A percentile compares a stretch with the other conserved stretches of the same genome.
phyloP scores from a whole-genome alignment of 2,113 vertebrate species.

The Sakesphorus luctuosus region DNA sequence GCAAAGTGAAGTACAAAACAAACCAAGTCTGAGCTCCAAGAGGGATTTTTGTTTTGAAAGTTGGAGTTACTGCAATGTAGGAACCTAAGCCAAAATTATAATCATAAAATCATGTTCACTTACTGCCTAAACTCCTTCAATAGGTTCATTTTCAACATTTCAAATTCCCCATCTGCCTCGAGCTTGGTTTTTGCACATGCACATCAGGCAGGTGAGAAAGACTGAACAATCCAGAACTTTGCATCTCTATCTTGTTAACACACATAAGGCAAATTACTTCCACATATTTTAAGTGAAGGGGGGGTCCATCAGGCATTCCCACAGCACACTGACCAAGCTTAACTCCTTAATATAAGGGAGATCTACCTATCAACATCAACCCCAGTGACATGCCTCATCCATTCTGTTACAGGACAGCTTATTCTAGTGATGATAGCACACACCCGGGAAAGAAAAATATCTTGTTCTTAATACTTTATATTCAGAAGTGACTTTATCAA shows the following conservation, averaged over 20 bases:
- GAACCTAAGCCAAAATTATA: not conserved
- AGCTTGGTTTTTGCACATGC: not conserved
- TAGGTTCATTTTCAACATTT: not conserved
- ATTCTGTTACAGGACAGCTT: not conserved
- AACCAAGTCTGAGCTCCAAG: not conserved
- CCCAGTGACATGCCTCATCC: not conserved
- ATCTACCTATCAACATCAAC: not conserved
- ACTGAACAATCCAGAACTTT: not conserved
- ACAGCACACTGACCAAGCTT: not conserved
- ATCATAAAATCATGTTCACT: not conserved
- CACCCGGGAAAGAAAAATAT: not conserved
- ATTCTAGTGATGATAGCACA: not conserved
- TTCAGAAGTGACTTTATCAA: not conserved
- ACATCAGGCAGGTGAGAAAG: not conserved
- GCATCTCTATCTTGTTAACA: not conserved
- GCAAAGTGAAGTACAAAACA: not conserved
- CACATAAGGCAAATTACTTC: not conserved
- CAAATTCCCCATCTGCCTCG: not conserved
- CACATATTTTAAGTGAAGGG: not conserved
- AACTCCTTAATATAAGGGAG: not conserved
- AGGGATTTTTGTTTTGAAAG: not conserved
- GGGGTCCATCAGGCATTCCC: not conserved
- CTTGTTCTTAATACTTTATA: not conserved
- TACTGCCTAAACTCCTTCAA: not conserved
- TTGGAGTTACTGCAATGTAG: not conserved